Evolutionary conservation across 2,888 invertebrate species (phyloP).

Genomic region (Leptinotarsa peninsularis): DNA sequence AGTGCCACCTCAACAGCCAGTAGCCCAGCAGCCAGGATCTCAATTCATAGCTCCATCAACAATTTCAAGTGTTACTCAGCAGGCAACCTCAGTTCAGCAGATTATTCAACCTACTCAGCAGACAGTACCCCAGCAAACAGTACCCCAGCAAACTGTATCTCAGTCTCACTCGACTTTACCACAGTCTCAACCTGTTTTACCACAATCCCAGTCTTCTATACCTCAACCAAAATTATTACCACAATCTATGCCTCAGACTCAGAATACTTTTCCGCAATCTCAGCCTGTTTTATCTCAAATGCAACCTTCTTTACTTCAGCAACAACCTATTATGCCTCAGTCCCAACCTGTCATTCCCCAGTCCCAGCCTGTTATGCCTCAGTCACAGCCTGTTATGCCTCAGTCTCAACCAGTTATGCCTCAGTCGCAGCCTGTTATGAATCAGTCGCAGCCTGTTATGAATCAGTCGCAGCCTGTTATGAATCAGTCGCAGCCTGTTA

Average conservation of each 20-base stretch:
- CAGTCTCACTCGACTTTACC: slow-evolving; percentile 40
- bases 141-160: slow-evolving; percentile 31
- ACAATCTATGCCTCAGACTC: slow-evolving; percentile 10
- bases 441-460: neutral
- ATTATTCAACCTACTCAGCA: slow-evolving; percentile 54
- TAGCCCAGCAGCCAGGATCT: slow-evolving; percentile 17
- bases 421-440: neutral
- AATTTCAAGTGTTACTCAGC: slow-evolving; percentile 11
- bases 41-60: slow-evolving; percentile 37
- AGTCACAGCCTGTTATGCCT: slow-evolving; percentile 22
- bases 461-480: slow-evolving; percentile 31
- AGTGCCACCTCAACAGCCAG: slow-evolving; percentile 35
- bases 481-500: slow-evolving; percentile 32
- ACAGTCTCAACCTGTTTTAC: slow-evolving; percentile 25
- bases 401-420: slow-evolving; percentile 22
- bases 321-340: slow-evolving; percentile 18
- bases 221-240: slow-evolving; percentile 18
- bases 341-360: slow-evolving; percentile 10
- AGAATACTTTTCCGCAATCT: slow-evolving; percentile 11
- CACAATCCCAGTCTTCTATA: slow-evolving; percentile 24
- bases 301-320: slow-evolving; percentile 23
- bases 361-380: slow-evolving; percentile 18
- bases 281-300: slow-evolving; percentile 38
- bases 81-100: slow-evolving; percentile 15
- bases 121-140: slow-evolving; percentile 27